These are phyloP conservation scores for Sinopyrophorus schimmeli DNA, from an alignment of 2,888 invertebrate species.

Conservation along the genomic window DNA sequence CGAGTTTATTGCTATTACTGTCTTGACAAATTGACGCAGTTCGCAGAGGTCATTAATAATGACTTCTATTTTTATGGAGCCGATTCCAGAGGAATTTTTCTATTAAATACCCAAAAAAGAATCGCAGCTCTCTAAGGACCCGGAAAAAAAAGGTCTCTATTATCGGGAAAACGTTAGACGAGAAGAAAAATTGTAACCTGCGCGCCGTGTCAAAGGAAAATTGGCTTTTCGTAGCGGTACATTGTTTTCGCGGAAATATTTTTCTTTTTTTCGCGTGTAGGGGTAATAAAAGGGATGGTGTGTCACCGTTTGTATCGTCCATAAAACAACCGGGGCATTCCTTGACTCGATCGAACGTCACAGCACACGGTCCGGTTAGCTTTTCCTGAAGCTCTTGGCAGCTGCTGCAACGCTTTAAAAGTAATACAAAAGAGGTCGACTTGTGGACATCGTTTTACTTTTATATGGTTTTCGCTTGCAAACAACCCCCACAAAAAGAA, in stretches of 20 bases:
- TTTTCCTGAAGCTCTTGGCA: conserved; percentile 26
- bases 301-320: conserved; percentile 27
- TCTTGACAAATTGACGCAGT: conserved; percentile 7
- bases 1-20: conserved; percentile 11
- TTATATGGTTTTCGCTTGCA: conserved; percentile 4
- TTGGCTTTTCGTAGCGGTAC: conserved; percentile 14
- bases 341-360: conserved; percentile 23
- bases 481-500: conserved; percentile 6
- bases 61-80: conserved; percentile 7
- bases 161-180: too few species aligned
- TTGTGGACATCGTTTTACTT: conserved; percentile 13
- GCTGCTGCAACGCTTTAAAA: conserved; percentile 22
- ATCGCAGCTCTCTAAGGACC: too few species aligned
- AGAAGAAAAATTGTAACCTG: conserved; percentile 12
- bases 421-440: conserved; percentile 19
- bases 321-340: conserved; percentile 29
- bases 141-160: too few species aligned
- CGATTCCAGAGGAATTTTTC: too few species aligned
- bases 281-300: conserved; percentile 27
- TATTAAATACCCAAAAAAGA: too few species aligned
- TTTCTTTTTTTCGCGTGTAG: conserved; percentile 20
- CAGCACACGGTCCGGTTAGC: conserved; percentile 23
- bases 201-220: conserved; percentile 11
- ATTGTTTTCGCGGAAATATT: conserved; percentile 18
- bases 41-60: not conserved